Evolutionary conservation across 64 coral and sea anemone genomes (phyloP), one percentile per base, ranked within the genome.

Genomic region (Stichodactyla mertensii): DNA sequence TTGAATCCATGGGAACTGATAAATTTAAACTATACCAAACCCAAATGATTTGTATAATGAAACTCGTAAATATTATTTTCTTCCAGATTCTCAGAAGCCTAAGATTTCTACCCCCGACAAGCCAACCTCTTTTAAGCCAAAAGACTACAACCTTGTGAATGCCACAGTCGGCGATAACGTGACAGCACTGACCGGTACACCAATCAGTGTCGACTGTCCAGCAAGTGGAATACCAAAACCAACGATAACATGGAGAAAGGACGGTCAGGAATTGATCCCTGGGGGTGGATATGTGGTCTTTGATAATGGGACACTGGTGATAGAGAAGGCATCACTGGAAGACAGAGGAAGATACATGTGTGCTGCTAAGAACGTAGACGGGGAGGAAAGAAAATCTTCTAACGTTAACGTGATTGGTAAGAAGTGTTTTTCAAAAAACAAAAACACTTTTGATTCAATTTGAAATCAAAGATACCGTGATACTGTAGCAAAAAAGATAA

Each of bases 241-340:
- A 55, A 82, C 71, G 56, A 71, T 91, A 51, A 78, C 77, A 5
- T 91, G 89, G 89, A 91, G 19, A 69, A 91, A 87, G 79, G 84
- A 91, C 51, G 89, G 89, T 23, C 28, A 80, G 31, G 84, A 77
- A 53, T 26, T 90, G 57, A 9, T 82, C 59, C 13, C 77, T 22
- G 85, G 77, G 45, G 58, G 19, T 61, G 20, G 77, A 66, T 87
- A 87, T 55, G 58, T 27, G n/a, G 66, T 91, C 14, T 55, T 80
- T 79, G 16, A 91, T 8, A 61, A 86, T 24, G 89, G 89, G 19
- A 78, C 89, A 9, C 54, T 91, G 20, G 53, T 85, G 5, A 87
- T 91, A 12, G 61, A 62, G 26, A 19, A 81, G 54, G 89, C 89
- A 3, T 12, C 52, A 19, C 19, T 57, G 20, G n/a, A 81, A 11